phyloP scores from a whole-genome alignment of 2,113 vertebrate species.

The Paradoxurus hermaphroditus region DNA sequence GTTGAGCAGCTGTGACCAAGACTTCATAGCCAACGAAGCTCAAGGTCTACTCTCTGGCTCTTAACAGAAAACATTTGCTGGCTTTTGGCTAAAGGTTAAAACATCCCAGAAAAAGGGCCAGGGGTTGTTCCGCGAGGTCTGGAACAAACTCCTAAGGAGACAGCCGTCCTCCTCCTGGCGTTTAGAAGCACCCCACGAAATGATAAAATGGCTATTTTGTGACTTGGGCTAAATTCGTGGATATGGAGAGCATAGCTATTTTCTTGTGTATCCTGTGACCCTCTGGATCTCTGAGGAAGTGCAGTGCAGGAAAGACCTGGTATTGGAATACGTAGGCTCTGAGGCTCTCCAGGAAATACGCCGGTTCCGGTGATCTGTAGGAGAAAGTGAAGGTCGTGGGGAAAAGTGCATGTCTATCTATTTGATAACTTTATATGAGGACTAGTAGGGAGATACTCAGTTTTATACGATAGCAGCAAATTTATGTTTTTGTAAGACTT shows the following conservation, averaged over 20 bases:
- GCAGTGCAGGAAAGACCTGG: fast-evolving
- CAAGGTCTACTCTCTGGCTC: neutral
- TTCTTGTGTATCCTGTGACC: neutral
- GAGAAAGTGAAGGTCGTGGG: neutral
- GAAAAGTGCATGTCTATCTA: neutral
- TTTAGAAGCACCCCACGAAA: neutral
- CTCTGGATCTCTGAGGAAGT: neutral
- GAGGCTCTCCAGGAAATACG: neutral
- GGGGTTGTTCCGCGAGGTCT: neutral
- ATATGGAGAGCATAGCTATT: fast-evolving
- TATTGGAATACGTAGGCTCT: neutral
- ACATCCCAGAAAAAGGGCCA: neutral
- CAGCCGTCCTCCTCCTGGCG: neutral
- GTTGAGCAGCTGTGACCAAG: neutral
- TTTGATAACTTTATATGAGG: neutral
- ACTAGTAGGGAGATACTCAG: neutral
- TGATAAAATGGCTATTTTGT: no score
- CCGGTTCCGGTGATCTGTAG: neutral
- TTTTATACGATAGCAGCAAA: neutral
- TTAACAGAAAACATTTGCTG: no score
- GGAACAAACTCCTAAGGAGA: no score
- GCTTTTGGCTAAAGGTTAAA: neutral
- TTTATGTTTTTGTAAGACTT: neutral
- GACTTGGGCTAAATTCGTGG: neutral
- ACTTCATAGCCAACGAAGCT: neutral